A percentile compares a stretch with the other conserved stretches of the same genome.
Conservation (phyloP, 2,797 vertebrate species). For the Hippopotamyrus pictus region DNA sequence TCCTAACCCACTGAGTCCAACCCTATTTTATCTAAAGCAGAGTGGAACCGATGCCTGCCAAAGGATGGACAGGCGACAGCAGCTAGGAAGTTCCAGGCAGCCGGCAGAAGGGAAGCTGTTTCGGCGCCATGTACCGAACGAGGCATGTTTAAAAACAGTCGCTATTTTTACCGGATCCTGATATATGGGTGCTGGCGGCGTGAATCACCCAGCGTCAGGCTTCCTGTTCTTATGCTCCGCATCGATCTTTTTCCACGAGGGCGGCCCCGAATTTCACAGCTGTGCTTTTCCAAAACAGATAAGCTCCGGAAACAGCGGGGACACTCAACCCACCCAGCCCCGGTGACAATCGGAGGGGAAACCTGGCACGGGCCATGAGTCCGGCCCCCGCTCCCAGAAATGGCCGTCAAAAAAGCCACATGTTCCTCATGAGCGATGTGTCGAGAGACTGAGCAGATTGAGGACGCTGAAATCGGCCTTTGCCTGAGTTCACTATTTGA, state of each 20-base stretch:
- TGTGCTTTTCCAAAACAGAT: neutral
- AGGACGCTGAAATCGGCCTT: neutral
- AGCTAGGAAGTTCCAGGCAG: neutral
- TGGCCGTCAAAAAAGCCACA: neutral
- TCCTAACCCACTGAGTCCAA: too few relatives aligned
- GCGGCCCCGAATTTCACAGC: neutral
- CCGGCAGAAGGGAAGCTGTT: neutral
- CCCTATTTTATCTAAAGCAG: neutral
- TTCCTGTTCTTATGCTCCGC: neutral
- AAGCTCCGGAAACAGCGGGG: neutral
- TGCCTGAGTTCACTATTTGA: neutral
- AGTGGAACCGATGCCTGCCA: neutral
- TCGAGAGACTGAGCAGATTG: neutral
- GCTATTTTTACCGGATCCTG: constrained; percentile 45
- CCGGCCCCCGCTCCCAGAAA: neutral
- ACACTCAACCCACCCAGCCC: neutral
- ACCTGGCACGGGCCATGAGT: neutral
- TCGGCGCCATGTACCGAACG: neutral
- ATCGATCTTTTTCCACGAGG: neutral
- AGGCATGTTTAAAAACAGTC: neutral
- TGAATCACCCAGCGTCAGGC: neutral
- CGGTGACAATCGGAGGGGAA: neutral
- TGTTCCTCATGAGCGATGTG: neutral
- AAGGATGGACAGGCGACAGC: neutral
- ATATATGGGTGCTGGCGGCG: constrained; percentile 37